Evolutionary conservation across 2,888 invertebrate genomes (phyloP).

Genomic region (Lysandra bellargus): DNA sequence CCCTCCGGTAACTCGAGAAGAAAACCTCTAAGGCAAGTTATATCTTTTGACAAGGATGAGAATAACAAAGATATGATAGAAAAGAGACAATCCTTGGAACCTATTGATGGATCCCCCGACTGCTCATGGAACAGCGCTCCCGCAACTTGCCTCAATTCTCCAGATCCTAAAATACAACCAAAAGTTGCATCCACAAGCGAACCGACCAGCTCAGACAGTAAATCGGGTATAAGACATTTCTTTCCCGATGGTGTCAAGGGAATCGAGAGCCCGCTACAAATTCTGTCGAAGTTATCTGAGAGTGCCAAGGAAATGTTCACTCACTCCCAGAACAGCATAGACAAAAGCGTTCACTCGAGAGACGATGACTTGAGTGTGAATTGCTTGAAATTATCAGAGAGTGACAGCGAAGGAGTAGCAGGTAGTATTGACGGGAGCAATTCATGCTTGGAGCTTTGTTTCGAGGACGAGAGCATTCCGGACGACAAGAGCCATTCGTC

Average conservation of each 20-base stretch:
- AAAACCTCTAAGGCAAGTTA: conserved; percentile 72
- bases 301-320: conserved; percentile 78
- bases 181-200: conserved; percentile 66
- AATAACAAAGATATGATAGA: conserved; percentile 48
- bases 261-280: conserved; percentile 73
- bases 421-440: conserved; percentile 74
- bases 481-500: conserved; percentile 62
- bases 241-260: conserved; percentile 72
- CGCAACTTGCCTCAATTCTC: conserved; percentile 82
- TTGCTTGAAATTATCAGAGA: conserved; percentile 72
- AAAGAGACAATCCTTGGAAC: conserved; percentile 47
- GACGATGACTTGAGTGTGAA: conserved; percentile 71
- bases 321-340: conserved; percentile 67
- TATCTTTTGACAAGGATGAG: conserved; percentile 74
- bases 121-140: conserved; percentile 80
- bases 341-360: conserved; percentile 61
- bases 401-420: conserved; percentile 73
- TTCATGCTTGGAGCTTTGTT: conserved; percentile 74
- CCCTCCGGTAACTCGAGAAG: conserved; percentile 64
- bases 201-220: conserved; percentile 70
- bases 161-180: conserved; percentile 62
- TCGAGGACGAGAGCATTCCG: conserved; percentile 68
- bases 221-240: conserved; percentile 65
- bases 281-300: conserved; percentile 70
- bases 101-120: conserved; percentile 48